Evolutionary conservation across 2,888 invertebrate species (phyloP), one percentile per base, ranked within the genome.

Genomic region (Erebia palarica): DNA sequence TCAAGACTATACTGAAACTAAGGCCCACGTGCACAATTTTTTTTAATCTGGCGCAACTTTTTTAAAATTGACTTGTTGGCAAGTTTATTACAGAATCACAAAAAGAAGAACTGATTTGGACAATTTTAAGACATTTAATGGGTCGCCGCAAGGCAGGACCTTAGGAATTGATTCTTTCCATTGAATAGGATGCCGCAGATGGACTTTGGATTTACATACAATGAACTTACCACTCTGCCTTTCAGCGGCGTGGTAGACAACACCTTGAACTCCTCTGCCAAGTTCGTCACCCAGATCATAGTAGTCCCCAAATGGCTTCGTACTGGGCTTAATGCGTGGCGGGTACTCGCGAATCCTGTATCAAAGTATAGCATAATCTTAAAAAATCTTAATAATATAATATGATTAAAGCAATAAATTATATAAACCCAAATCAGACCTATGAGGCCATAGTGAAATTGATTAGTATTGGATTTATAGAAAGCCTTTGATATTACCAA

Each of bases 261-360:
- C 95, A 1, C 97, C 98, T 86, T 98, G 98, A 0, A 98, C 98
- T 57, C 98, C 98, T 68, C 98, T 95, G 42, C 98, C 98, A 36
- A 98, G 91, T 86, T 98, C 98, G 87, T 98, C 98, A 0, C 98
- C 98, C 74, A 98, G 94, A 86, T 98, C 98, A 86, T 98, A 98
- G 85, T 95, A 95, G 79, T 98, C 97, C 5, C 95, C 95, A 82
- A 96, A 95, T 0, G 95, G 95, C 80, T 96, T 95, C 76, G 94
- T 95, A 80, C 95, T 96, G 0, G 96, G 89, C 84, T 96, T 96
- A 68, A 98, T 95, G 67, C 96, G 96, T 0, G 96, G 92, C 7
- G 90, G 90, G 72, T 92, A 90, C 79, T 91, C 91, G 68, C 91
- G 91, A 77, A 92, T 86, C 70, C 92, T 92, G 73, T 4, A 18